A percentile compares a stretch with the other conserved stretches of the same genome.
Conservation (phyloP, 1,140 invertebrate species). For the Drosophila teissieri region DNA sequence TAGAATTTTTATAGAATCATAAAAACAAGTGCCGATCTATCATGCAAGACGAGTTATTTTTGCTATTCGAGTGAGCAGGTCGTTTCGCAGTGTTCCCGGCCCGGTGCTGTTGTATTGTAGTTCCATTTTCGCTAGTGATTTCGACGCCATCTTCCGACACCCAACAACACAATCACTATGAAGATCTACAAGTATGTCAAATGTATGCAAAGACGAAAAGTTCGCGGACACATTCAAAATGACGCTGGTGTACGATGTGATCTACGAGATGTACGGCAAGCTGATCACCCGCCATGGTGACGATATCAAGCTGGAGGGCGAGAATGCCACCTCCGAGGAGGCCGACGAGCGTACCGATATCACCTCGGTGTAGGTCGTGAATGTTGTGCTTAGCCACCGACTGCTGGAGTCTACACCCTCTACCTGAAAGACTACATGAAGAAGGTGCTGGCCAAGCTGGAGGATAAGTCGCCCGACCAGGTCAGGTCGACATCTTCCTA, state of each 20-base stretch:
- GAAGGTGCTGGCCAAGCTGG: conserved; percentile 93
- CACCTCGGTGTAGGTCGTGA: conserved; percentile 91
- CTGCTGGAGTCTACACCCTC: conserved; percentile 94
- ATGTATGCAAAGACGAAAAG: conserved; percentile 91
- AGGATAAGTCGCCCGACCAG: conserved; percentile 90
- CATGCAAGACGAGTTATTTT: conserved; percentile 25
- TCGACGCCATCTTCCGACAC: conserved; percentile 36
- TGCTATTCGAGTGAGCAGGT: conserved; percentile 71
- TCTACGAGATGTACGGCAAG: conserved; percentile 98
- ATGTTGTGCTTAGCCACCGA: conserved; percentile 96
- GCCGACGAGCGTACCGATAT: conserved; percentile 93
- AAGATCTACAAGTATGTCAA: conserved; percentile 97
- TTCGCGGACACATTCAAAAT: conserved; percentile 99
- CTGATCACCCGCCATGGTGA: conserved; percentile 90
- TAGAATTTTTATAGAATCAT: too few species aligned
- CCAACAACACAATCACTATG: conserved; percentile 89
- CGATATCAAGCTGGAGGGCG: too few species aligned
- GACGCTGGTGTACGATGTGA: conserved; percentile 95
- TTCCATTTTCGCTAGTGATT: conserved; percentile 67
- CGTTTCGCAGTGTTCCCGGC: conserved; percentile 57
- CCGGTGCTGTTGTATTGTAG: conserved; percentile 68
- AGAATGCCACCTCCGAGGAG: too few species aligned
- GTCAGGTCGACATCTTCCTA: conserved; percentile 94
- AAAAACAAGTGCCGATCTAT: too few species aligned
- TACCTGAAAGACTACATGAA: conserved; percentile 99